A percentile compares a stretch with the other conserved stretches of the same genome.
phyloP scores from a whole-genome alignment of 92 coral and sea anemone species.

The Diadumene lineata region DNA sequence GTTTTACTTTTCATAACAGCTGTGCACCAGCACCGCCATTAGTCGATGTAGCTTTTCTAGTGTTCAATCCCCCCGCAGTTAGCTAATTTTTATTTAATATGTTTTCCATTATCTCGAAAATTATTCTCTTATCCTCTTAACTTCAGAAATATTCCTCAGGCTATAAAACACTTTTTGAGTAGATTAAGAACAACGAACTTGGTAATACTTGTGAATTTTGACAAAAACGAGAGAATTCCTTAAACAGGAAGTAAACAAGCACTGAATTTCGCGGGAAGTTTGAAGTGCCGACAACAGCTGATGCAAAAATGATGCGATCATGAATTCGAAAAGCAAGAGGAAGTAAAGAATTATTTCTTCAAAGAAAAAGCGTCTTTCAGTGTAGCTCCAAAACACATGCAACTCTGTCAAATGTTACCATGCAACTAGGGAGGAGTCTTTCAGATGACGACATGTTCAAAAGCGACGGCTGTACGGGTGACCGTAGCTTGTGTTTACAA shows the following conservation, averaged over 20 bases:
- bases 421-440: constrained; percentile 9
- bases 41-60: not conserved
- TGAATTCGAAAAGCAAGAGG: not conserved
- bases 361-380: not conserved
- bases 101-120: too few species aligned
- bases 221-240: too few species aligned
- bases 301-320: not conserved
- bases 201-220: too few species aligned
- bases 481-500: constrained; percentile 28
- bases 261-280: constrained; percentile 24
- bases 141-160: too few species aligned
- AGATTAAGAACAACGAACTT: too few species aligned
- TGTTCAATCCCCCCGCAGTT: not conserved
- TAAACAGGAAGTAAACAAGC: constrained; percentile 1
- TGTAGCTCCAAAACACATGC: constrained; percentile 6
- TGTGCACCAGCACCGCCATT: not conserved
- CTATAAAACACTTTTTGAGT: too few species aligned
- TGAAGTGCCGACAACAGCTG: not conserved
- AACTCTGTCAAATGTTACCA: not conserved
- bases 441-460: constrained; percentile 22
- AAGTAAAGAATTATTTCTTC: not conserved
- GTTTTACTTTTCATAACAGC: not conserved
- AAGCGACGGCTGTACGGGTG: constrained; percentile 32
- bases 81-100: not conserved
- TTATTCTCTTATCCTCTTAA: too few species aligned